phyloP scores from a whole-genome alignment of 2,888 invertebrate species.

The Gari tellinella region DNA sequence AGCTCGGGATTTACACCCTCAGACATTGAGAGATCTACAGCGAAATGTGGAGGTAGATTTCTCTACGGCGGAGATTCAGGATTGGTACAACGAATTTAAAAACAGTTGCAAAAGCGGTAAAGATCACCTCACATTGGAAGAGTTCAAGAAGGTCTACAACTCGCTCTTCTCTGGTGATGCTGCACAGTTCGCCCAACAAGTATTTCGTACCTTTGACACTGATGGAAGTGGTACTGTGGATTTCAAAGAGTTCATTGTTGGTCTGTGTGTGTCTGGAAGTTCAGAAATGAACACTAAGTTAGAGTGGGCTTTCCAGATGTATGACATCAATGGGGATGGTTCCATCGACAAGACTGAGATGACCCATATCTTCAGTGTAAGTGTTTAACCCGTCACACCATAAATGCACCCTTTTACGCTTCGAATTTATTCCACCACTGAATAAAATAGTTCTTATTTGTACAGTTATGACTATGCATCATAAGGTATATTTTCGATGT shows the following conservation, averaged over 20 bases:
- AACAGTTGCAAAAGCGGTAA: conserved; percentile 12
- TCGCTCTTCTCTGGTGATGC: conserved; percentile 51
- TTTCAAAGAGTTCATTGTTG: conserved; percentile 62
- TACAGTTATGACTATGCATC: no score
- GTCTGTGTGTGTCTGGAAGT: conserved; percentile 64
- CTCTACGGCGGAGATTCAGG: conserved; percentile 58
- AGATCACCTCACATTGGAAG: conserved; percentile 38
- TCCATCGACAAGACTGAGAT: conserved; percentile 47
- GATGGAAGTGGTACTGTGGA: conserved; percentile 45
- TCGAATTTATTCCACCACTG: no score
- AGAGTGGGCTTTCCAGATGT: conserved; percentile 64
- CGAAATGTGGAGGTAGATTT: conserved; percentile 56
- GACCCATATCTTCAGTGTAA: conserved; percentile 51
- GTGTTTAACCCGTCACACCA: no score
- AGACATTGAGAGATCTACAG: conserved; percentile 55
- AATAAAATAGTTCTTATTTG: no score
- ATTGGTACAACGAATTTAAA: conserved; percentile 56
- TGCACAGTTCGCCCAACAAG: conserved; percentile 38
- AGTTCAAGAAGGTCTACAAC: conserved; percentile 47
- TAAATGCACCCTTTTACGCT: no score
- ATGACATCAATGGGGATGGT: conserved; percentile 63
- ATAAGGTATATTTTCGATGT: no score
- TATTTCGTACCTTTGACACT: conserved; percentile 49
- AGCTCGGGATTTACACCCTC: conserved; percentile 53
- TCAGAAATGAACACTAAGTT: conserved; percentile 47